Percentiles rank a stretch among this genome's conserved stretches.
Conservation (phyloP, 2,113 vertebrate species). For the Oryzias woworae region DNA sequence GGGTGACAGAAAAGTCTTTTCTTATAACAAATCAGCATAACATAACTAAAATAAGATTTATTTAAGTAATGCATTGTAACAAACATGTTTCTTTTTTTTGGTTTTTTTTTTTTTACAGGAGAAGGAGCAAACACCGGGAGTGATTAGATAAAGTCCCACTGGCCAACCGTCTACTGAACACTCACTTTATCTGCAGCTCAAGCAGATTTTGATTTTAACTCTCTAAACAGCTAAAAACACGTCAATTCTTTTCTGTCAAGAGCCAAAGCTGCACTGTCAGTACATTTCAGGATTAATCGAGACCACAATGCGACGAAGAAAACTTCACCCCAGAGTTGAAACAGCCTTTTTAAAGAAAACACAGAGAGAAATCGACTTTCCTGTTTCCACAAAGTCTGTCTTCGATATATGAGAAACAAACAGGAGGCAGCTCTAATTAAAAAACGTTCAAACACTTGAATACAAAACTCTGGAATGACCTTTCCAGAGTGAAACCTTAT, state of each 20-base stretch:
- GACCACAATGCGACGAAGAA: constrained; percentile 17
- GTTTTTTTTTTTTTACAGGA: constrained; percentile 50
- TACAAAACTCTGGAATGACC: constrained; percentile 56
- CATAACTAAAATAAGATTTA: not conserved
- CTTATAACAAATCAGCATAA: not conserved
- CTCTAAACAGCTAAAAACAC: constrained; percentile 13
- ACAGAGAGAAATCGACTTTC: constrained; percentile 8
- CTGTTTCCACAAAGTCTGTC: constrained; percentile 22
- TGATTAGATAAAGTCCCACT: constrained; percentile 10
- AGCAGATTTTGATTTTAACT: constrained; percentile 8
- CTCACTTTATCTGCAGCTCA: constrained; percentile 2
- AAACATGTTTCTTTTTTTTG: constrained; percentile 5
- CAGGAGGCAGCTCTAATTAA: constrained; percentile 22
- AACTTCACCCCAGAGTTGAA: constrained; percentile 3
- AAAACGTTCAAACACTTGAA: constrained; percentile 33
- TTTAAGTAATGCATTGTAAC: constrained; percentile 19
- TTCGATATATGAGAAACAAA: constrained; percentile 46
- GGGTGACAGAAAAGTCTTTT: no score
- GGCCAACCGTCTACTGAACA: constrained; percentile 1
- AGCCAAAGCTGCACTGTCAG: constrained; percentile 32
- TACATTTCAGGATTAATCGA: constrained; percentile 27
- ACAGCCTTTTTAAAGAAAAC: constrained; percentile 13
- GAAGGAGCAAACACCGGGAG: constrained; percentile 3
- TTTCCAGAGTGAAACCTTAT: constrained; percentile 65
- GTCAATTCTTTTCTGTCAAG: constrained; percentile 19